These are phyloP conservation scores for Tinamus guttatus DNA, from an alignment of 2,113 vertebrate genomes.

Conservation along the genomic window DNA sequence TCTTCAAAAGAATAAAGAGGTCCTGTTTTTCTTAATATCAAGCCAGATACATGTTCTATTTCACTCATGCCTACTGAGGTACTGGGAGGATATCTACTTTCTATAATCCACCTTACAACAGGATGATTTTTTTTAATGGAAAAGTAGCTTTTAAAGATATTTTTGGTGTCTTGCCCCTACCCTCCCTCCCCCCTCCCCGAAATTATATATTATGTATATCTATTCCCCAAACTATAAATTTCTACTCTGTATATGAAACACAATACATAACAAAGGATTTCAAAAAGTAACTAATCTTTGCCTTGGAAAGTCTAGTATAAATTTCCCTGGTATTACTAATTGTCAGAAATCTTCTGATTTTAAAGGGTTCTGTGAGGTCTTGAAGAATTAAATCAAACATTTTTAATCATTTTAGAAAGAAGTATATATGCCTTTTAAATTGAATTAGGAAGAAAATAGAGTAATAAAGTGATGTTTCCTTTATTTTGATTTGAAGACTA, in stretches of 20 bases:
- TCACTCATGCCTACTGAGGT: not conserved
- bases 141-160: not conserved
- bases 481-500: not conserved
- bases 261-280: not conserved
- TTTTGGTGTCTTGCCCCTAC: not conserved
- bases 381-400: not conserved
- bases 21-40: not conserved
- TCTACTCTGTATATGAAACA: not conserved
- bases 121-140: not conserved
- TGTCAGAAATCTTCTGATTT: not conserved
- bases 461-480: not conserved
- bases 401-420: not conserved
- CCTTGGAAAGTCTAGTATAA: not conserved
- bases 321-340: not conserved
- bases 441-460: not conserved
- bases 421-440: not conserved
- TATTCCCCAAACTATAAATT: fast-evolving
- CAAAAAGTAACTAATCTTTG: not conserved
- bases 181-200: not conserved
- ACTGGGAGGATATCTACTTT: not conserved
- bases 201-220: not conserved
- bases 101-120: not conserved
- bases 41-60: not conserved
- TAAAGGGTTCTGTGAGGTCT: not conserved
- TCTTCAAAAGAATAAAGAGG: not conserved